These are phyloP conservation scores for Drosophila orosa DNA, from an alignment of 1,140 invertebrate species.

Conservation along the genomic window DNA sequence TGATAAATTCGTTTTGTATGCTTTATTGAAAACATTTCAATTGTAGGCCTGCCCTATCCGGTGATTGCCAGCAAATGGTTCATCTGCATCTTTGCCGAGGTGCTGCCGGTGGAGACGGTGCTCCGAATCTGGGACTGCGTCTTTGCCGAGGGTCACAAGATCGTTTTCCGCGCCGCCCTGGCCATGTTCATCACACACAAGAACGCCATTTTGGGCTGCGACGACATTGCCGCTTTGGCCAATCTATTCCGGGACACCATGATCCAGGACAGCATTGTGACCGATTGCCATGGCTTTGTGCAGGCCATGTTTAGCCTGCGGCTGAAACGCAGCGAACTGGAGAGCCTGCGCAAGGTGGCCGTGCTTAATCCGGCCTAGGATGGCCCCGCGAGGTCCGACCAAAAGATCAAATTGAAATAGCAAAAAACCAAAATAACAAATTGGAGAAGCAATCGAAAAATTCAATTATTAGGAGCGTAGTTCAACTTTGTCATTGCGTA, in stretches of 20 bases:
- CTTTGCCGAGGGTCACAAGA: constrained; percentile 96
- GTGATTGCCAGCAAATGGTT: constrained; percentile 97
- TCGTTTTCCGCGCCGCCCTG: constrained; percentile 91
- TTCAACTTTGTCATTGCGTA: constrained; percentile 62
- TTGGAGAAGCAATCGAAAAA: constrained; percentile 77
- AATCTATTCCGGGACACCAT: constrained; percentile 89
- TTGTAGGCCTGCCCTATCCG: constrained; percentile 90
- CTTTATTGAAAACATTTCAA: neutral
- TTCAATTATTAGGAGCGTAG: constrained; percentile 78
- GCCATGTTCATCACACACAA: constrained; percentile 90
- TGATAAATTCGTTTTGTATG: neutral
- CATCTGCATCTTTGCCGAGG: constrained; percentile 95
- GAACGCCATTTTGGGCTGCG: constrained; percentile 87
- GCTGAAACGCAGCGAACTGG: constrained; percentile 86
- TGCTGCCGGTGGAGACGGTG: constrained; percentile 95
- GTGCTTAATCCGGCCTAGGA: constrained; percentile 78
- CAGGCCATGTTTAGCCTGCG: constrained; percentile 89
- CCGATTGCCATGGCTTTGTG: constrained; percentile 92
- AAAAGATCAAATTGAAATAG: constrained; percentile 40
- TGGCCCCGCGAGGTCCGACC: constrained; percentile 13
- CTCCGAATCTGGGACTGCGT: constrained; percentile 97
- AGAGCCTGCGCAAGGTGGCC: constrained; percentile 85
- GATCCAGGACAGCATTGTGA: constrained; percentile 87
- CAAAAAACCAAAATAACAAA: constrained; percentile 55
- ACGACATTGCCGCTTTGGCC: constrained; percentile 89